Evolutionary conservation across 2,797 vertebrate species (phyloP).

Genomic region (Chelon labrosus): DNA sequence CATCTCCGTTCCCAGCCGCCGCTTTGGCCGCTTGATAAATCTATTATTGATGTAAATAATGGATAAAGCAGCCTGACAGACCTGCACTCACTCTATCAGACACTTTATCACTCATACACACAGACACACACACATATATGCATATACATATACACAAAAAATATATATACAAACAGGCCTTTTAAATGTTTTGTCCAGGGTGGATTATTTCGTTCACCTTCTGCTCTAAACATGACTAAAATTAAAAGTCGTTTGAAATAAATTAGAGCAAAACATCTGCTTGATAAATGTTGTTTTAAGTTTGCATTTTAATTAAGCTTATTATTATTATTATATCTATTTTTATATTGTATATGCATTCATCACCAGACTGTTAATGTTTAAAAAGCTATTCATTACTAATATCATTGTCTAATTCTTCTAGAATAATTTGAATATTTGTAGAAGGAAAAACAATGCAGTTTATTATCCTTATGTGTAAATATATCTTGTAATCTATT

Average conservation of each 20-base stretch:
- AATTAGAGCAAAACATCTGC: neutral
- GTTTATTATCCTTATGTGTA: neutral
- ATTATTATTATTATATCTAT: too few relatives aligned
- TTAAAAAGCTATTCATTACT: accelerated
- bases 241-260: neutral
- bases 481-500: neutral
- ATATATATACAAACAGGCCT: neutral
- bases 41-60: slow-evolving; percentile 83
- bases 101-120: slow-evolving; percentile 16
- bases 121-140: neutral
- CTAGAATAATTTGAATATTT: neutral
- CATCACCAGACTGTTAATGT: neutral
- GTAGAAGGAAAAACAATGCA: neutral
- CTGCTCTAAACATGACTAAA: neutral
- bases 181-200: neutral
- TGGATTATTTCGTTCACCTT: slow-evolving; percentile 20
- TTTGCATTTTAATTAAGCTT: neutral
- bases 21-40: slow-evolving; percentile 77
- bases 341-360: neutral
- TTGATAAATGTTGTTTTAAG: neutral
- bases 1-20: slow-evolving; percentile 68
- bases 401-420: neutral
- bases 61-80: slow-evolving; percentile 64
- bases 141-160: neutral
- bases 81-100: slow-evolving; percentile 28